A percentile compares a stretch with the other conserved stretches of the same genome.
These are phyloP conservation scores for Henicopernis longicauda DNA, from an alignment of 2,113 vertebrate species.

Conservation along the genomic window DNA sequence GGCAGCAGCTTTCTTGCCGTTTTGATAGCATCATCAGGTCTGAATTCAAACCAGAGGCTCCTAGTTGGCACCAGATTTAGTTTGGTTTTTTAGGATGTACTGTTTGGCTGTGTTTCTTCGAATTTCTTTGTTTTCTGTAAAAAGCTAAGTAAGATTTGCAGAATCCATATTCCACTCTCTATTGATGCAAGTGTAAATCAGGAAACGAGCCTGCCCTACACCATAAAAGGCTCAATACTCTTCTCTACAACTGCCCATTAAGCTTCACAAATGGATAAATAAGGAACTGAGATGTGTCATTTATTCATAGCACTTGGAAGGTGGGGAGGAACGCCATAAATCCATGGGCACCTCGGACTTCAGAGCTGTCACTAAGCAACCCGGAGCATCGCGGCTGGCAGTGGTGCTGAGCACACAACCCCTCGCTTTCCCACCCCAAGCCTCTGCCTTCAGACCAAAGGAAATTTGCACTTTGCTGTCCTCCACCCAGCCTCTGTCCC, in stretches of 20 bases:
- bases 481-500: background rate
- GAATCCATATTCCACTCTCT: background rate
- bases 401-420: background rate
- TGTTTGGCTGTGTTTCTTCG: background rate
- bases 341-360: background rate
- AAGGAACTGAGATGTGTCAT: conserved; percentile 11
- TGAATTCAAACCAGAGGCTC: background rate
- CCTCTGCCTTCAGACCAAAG: background rate
- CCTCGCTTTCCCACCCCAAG: background rate
- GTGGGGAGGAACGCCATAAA: background rate
- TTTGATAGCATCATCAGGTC: accelerated
- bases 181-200: background rate
- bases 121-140: background rate
- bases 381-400: background rate
- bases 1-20: background rate
- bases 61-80: background rate
- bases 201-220: background rate
- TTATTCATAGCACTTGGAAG: background rate
- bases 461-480: accelerated
- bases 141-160: background rate
- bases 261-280: conserved; percentile 33
- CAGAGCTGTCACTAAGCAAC: background rate
- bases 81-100: background rate
- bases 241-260: background rate
- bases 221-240: background rate